Percentiles rank a stretch among this genome's conserved stretches.
phyloP scores from a whole-genome alignment of 2,888 invertebrate genomes.

The Ariolimax columbianus region DNA sequence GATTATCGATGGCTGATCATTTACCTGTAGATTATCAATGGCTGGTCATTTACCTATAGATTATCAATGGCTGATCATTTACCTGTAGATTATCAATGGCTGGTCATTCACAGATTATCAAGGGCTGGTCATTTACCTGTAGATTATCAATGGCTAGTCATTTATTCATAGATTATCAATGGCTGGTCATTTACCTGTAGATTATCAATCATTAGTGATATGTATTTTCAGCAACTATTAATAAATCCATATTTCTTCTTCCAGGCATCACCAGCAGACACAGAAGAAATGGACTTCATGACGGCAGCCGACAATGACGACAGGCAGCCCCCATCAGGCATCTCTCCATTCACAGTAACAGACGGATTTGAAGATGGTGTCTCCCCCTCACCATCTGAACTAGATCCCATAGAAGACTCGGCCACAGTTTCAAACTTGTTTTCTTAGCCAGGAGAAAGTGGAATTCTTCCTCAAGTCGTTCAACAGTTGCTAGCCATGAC shows the following conservation, averaged over 20 bases:
- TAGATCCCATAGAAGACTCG: conserved; percentile 68
- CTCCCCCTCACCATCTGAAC: conserved; percentile 65
- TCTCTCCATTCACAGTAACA: conserved; percentile 73
- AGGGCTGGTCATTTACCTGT: too few species aligned
- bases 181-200: too few species aligned
- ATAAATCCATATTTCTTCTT: neutral
- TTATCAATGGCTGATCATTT: too few species aligned
- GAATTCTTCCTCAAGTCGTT: neutral
- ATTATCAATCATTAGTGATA: neutral
- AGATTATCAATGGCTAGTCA: too few species aligned
- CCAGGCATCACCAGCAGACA: conserved; percentile 57
- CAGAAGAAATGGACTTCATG: conserved; percentile 71
- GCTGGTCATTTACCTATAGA: too few species aligned
- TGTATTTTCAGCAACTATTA: neutral
- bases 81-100: too few species aligned
- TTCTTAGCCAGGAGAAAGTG: conserved; percentile 15
- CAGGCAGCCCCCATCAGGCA: conserved; percentile 52
- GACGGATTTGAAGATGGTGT: conserved; percentile 67
- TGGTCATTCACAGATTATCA: too few species aligned
- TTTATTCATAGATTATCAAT: neutral
- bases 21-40: too few species aligned
- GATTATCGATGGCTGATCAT: too few species aligned
- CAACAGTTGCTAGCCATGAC: neutral
- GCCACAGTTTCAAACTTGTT: conserved; percentile 33
- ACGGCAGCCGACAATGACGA: conserved; percentile 69